These are phyloP conservation scores for Agriotes lineatus DNA, from an alignment of 2,888 invertebrate genomes.

Conservation along the genomic window DNA sequence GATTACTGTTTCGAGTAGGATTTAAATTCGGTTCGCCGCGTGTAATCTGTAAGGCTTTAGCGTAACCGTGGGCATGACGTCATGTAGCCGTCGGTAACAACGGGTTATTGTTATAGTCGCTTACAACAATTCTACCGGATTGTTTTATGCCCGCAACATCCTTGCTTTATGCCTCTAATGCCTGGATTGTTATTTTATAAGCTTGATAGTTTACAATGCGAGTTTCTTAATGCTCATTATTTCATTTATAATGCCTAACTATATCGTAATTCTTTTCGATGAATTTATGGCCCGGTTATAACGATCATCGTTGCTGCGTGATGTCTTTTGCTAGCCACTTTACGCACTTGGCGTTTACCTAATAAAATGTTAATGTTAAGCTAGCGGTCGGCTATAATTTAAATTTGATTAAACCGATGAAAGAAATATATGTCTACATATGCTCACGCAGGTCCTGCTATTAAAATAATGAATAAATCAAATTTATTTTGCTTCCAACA, in stretches of 20 bases:
- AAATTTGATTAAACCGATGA: too few relatives aligned
- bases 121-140: constrained; percentile 34
- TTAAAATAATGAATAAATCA: too few relatives aligned
- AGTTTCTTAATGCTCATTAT: constrained; percentile 28
- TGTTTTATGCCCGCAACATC: constrained; percentile 34
- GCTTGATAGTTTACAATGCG: constrained; percentile 26
- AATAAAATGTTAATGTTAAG: too few relatives aligned
- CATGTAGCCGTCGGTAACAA: constrained; percentile 47
- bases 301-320: not conserved
- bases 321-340: not conserved
- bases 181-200: constrained; percentile 35
- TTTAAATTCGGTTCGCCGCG: constrained; percentile 46
- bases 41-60: constrained; percentile 44
- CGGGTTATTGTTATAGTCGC: constrained; percentile 40
- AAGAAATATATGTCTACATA: too few relatives aligned
- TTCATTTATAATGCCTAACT: constrained; percentile 33
- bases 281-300: constrained; percentile 8
- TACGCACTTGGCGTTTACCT: too few relatives aligned
- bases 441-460: too few relatives aligned
- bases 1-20: constrained; percentile 50
- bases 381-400: too few relatives aligned
- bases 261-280: not conserved
- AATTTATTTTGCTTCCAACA: too few relatives aligned
- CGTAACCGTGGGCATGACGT: constrained; percentile 51
- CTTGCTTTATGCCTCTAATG: constrained; percentile 36